phyloP scores from a whole-genome alignment of 1,140 invertebrate genomes.

The Muscidifurax raptorellus region DNA sequence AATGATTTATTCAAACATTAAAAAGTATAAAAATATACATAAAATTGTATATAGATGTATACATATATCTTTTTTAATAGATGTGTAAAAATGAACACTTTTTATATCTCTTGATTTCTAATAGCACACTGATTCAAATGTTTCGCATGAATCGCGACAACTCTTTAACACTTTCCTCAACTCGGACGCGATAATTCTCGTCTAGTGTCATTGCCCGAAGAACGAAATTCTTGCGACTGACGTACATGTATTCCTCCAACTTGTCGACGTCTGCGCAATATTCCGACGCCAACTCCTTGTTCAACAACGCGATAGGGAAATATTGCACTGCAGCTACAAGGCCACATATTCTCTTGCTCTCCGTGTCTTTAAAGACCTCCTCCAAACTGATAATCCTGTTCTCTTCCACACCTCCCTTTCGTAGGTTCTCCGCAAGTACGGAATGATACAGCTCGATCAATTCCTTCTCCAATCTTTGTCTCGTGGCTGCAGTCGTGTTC shows the following conservation, averaged over 20 bases:
- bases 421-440: neutral
- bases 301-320: constrained; percentile 18
- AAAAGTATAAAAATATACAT: neutral
- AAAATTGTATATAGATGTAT: neutral
- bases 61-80: neutral
- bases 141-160: constrained; percentile 19
- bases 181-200: neutral
- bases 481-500: neutral
- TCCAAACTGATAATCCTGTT: neutral
- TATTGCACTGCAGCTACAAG: constrained; percentile 6
- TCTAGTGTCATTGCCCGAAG: neutral
- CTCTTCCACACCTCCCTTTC: neutral
- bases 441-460: constrained; percentile 9
- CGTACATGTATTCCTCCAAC: neutral
- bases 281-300: neutral
- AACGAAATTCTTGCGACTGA: constrained; percentile 15
- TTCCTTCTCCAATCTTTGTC: neutral
- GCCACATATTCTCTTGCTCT: constrained; percentile 6
- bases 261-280: neutral
- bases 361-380: neutral
- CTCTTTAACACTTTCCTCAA: constrained; percentile 7
- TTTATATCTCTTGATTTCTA: neutral
- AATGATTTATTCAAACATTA: too few species aligned
- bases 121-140: neutral
- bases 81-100: neutral